phyloP scores from a whole-genome alignment of 2,113 vertebrate genomes.

The Nerophis lumbriciformis region DNA sequence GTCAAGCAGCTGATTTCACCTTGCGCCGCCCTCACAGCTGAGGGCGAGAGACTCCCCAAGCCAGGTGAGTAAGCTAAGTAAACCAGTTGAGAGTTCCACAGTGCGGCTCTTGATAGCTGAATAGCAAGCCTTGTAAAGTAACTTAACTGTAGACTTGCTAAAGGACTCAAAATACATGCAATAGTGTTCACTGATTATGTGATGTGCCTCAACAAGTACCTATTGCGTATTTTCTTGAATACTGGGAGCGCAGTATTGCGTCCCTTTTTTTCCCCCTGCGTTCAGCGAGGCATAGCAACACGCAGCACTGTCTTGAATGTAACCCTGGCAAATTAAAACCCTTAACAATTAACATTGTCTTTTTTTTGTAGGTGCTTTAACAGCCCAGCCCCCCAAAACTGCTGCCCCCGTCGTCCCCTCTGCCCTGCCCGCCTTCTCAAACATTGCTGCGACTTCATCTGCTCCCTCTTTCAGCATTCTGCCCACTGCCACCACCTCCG shows the following conservation, averaged over 20 bases:
- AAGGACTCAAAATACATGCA: too few relatives aligned
- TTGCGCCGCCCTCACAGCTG: constrained; percentile 57
- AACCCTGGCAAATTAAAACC: too few relatives aligned
- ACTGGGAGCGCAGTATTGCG: too few relatives aligned
- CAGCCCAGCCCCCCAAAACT: constrained; percentile 33
- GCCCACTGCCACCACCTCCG: constrained; percentile 29
- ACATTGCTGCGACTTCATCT: constrained; percentile 23
- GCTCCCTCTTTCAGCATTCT: constrained; percentile 41
- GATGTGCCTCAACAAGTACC: background rate
- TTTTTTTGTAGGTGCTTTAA: constrained; percentile 41
- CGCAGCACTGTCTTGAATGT: too few relatives aligned
- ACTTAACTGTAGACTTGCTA: too few relatives aligned
- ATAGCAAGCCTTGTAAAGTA: too few relatives aligned
- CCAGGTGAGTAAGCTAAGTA: constrained; percentile 64
- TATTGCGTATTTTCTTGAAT: background rate
- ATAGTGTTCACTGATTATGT: background rate
- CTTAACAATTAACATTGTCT: background rate
- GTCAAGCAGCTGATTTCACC: constrained; percentile 70
- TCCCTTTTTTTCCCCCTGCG: too few relatives aligned
- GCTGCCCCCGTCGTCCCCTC: constrained; percentile 33
- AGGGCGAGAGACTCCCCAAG: constrained; percentile 79
- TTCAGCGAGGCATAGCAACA: too few relatives aligned
- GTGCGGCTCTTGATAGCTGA: too few relatives aligned
- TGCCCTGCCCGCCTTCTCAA: constrained; percentile 19
- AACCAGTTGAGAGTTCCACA: background rate